Percentiles rank a stretch among this genome's conserved stretches.
Evolutionary conservation across 2,888 invertebrate species (phyloP).

Genomic region (Andrena minutula): DNA sequence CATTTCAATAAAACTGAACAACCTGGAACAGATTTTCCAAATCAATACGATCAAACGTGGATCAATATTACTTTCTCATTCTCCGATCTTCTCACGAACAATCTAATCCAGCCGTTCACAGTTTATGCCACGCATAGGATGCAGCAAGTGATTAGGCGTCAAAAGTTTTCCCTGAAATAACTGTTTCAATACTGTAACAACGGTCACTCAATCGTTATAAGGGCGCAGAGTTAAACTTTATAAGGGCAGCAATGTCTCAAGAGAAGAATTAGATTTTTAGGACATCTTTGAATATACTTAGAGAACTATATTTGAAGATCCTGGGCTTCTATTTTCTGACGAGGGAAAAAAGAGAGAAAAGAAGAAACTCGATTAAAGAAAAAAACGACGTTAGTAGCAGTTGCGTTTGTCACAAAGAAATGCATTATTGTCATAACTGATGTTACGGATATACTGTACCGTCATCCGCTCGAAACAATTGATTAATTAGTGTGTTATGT

Average conservation of each 20-base stretch:
- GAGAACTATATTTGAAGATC: conserved; percentile 41
- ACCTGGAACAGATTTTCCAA: conserved; percentile 18
- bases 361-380: conserved; percentile 28
- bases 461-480: conserved; percentile 48
- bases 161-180: conserved; percentile 33
- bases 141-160: conserved; percentile 37
- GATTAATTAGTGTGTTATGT: conserved; percentile 56
- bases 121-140: conserved; percentile 44
- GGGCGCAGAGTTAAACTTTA: conserved; percentile 23
- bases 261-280: conserved; percentile 33
- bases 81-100: conserved; percentile 37
- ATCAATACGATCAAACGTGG: conserved; percentile 29
- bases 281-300: conserved; percentile 19
- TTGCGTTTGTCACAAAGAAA: conserved; percentile 18
- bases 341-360: conserved; percentile 47
- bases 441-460: conserved; percentile 14
- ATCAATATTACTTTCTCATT: conserved; percentile 19
- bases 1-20: conserved; percentile 15
- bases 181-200: conserved; percentile 37
- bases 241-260: conserved; percentile 15
- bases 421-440: conserved; percentile 45
- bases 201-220: conserved; percentile 40
- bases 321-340: conserved; percentile 64
- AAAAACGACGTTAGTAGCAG: conserved; percentile 29
- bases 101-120: conserved; percentile 51